These are phyloP conservation scores for Pachypeltis micranthus DNA, from an alignment of 1,140 invertebrate genomes.

Conservation along the genomic window DNA sequence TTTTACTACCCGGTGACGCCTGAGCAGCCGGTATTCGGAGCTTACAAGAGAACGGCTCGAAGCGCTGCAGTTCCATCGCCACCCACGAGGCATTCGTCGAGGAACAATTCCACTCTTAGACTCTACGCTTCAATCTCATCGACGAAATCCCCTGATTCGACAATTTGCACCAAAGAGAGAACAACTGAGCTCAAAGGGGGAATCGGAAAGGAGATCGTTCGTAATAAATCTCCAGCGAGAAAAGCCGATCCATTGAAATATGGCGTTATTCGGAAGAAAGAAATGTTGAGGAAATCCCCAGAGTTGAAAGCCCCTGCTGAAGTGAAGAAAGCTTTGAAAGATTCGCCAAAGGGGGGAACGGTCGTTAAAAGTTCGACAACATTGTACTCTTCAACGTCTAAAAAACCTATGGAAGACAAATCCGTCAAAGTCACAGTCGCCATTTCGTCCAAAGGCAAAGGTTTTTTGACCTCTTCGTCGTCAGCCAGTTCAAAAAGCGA, in stretches of 20 bases:
- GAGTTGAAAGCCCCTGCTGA: conserved; percentile 46
- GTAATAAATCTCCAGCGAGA: not conserved
- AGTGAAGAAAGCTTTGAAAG: conserved; percentile 43
- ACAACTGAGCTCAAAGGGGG: not conserved
- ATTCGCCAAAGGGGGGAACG: conserved; percentile 32
- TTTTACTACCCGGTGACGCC: conserved; percentile 45
- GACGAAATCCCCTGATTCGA: not conserved
- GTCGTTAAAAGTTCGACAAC: conserved; percentile 36
- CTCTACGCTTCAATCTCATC: conserved; percentile 32
- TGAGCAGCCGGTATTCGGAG: conserved; percentile 35
- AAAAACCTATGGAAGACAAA: conserved; percentile 36
- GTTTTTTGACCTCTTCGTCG: conserved; percentile 30
- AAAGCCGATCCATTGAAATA: not conserved
- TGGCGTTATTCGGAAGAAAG: conserved; percentile 7
- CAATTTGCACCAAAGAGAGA: not conserved
- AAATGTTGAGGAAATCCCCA: conserved; percentile 35
- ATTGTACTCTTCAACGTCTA: conserved; percentile 31
- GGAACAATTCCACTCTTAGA: conserved; percentile 53
- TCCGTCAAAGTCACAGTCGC: conserved; percentile 36
- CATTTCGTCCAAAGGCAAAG: conserved; percentile 38
- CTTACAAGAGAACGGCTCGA: conserved; percentile 40
- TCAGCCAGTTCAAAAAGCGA: conserved; percentile 25
- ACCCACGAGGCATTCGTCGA: conserved; percentile 56
- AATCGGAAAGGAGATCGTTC: not conserved
- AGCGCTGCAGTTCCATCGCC: conserved; percentile 42